phyloP scores from a whole-genome alignment of 2,797 vertebrate species.

The Brachymystax lenok region DNA sequence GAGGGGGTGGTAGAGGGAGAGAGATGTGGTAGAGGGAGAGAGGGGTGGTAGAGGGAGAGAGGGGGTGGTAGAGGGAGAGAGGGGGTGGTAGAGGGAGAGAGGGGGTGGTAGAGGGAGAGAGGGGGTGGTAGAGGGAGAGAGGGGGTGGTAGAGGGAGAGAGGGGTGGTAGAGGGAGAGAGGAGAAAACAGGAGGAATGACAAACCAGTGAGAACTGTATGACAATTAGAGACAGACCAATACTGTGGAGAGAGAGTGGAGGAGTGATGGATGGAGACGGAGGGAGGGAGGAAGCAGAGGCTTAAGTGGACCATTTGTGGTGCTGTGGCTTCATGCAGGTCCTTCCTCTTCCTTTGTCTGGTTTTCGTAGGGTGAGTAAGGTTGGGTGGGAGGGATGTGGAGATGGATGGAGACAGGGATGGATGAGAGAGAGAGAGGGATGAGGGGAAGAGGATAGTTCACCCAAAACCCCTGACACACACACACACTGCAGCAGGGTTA shows the following conservation, averaged over 20 bases:
- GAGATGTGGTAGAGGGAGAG: too few species aligned
- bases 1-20: not conserved
- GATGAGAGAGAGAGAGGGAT: constrained; percentile 13
- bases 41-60: not conserved
- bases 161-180: not conserved
- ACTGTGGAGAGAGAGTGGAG: constrained; percentile 34
- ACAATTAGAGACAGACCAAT: too few species aligned
- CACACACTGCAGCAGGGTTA: constrained; percentile 25
- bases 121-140: not conserved
- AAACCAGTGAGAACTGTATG: constrained; percentile 18
- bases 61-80: too few species aligned
- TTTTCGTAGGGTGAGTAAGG: constrained; percentile 30
- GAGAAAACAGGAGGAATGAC: not conserved
- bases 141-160: not conserved
- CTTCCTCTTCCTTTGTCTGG: constrained; percentile 64
- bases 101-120: too few species aligned
- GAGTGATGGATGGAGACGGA: constrained; percentile 20
- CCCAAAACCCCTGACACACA: constrained; percentile 35
- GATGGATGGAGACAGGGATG: constrained; percentile 27
- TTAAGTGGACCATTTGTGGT: constrained; percentile 66
- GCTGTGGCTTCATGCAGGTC: constrained; percentile 67
- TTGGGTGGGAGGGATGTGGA: not conserved
- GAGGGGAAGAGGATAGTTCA: constrained; percentile 71
- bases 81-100: too few species aligned
- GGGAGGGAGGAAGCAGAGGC: constrained; percentile 59